Conservation (phyloP, 2,113 vertebrate species). For the Cynopterus brachyotis region DNA sequence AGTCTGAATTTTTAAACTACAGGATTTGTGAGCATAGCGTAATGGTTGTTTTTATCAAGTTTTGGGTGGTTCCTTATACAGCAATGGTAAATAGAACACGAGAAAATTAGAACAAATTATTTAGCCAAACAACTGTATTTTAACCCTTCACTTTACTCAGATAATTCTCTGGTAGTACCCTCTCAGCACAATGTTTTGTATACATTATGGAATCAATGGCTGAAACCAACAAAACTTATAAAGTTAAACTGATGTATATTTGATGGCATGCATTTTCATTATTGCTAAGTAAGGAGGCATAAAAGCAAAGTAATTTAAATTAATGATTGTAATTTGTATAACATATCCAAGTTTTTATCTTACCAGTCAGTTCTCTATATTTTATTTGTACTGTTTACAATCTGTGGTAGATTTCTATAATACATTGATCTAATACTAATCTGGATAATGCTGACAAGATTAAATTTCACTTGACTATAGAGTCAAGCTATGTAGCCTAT, state of each 20-base stretch:
- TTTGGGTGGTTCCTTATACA: neutral
- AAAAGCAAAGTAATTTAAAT: neutral
- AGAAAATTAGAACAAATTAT: neutral
- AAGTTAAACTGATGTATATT: neutral
- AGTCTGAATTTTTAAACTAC: neutral
- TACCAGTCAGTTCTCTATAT: neutral
- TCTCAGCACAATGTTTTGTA: neutral
- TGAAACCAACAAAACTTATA: neutral
- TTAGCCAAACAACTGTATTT: neutral
- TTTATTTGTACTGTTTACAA: neutral
- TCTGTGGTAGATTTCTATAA: neutral
- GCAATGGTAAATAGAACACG: neutral
- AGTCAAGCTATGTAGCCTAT: neutral
- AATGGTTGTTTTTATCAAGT: neutral
- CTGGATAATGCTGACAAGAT: neutral
- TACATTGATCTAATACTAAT: neutral
- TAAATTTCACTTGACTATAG: neutral
- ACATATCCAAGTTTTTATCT: conserved; percentile 31
- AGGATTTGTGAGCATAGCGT: neutral
- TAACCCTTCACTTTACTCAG: neutral
- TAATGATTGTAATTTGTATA: neutral
- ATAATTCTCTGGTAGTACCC: neutral
- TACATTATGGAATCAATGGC: neutral
- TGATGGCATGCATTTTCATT: neutral
- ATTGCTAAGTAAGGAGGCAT: neutral